A percentile compares a stretch with the other conserved stretches of the same genome.
phyloP scores from a whole-genome alignment of 2,113 vertebrate genomes.

The Brachyhypopomus occidentalis region DNA sequence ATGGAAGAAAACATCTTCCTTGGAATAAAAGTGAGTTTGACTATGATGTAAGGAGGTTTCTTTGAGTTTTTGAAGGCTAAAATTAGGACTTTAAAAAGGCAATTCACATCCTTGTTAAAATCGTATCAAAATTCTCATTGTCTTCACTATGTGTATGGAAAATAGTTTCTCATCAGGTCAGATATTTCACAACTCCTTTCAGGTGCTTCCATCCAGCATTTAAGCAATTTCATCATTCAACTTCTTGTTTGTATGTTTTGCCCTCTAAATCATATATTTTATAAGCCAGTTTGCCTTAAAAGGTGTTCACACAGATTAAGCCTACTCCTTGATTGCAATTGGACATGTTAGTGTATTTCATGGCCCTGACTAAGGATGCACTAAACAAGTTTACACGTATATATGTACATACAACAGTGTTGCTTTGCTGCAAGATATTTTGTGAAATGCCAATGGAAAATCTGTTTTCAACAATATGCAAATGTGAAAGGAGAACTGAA shows the following conservation, averaged over 20 bases:
- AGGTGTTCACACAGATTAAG: neutral
- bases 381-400: conserved; percentile 32
- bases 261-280: conserved; percentile 9
- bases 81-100: neutral
- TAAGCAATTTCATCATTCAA: neutral
- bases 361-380: neutral
- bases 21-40: too few relatives aligned
- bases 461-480: conserved; percentile 18
- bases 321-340: neutral
- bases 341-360: conserved; percentile 2
- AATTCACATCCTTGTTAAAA: neutral
- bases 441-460: conserved; percentile 26
- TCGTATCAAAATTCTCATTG: neutral
- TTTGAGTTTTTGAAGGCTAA: too few relatives aligned
- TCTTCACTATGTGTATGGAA: neutral
- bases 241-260: neutral
- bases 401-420: conserved; percentile 39
- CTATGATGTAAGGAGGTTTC: too few relatives aligned
- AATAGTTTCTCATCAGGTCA: neutral
- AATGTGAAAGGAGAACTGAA: neutral
- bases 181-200: conserved; percentile 1
- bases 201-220: neutral
- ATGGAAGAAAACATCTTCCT: too few relatives aligned
- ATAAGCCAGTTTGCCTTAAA: conserved; percentile 22
- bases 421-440: conserved; percentile 17